phyloP scores from a whole-genome alignment of 2,888 invertebrate species.

The Drosophila subquinaria region DNA sequence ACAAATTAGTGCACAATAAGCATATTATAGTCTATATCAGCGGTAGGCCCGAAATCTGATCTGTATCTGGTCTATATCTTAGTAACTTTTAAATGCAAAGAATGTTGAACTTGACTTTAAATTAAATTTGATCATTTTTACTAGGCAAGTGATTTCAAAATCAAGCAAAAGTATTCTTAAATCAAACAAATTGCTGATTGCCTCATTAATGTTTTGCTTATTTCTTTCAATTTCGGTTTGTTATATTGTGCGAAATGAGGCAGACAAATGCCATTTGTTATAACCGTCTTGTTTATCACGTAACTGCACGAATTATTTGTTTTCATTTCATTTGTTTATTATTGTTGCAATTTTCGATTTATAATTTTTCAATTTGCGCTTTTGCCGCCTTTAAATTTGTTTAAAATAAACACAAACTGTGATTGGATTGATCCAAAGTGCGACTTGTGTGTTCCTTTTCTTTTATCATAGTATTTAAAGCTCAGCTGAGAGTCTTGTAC shows the following conservation, averaged over 20 bases:
- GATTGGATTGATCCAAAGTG: slow-evolving; percentile 37
- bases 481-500: slow-evolving; percentile 5
- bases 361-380: background rate
- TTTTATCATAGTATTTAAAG: background rate
- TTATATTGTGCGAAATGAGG: background rate
- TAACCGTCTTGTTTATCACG: slow-evolving; percentile 8
- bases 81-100: too few species aligned
- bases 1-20: slow-evolving; percentile 9
- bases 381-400: background rate
- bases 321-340: slow-evolving; percentile 26
- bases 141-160: background rate
- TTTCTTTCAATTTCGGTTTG: background rate
- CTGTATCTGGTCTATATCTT: background rate
- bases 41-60: too few species aligned
- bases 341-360: background rate
- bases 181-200: slow-evolving; percentile 7
- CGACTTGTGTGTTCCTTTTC: slow-evolving; percentile 15
- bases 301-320: slow-evolving; percentile 17
- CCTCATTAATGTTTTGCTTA: background rate
- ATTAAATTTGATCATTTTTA: background rate
- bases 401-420: slow-evolving; percentile 25
- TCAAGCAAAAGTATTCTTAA: background rate
- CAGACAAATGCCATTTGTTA: slow-evolving; percentile 13
- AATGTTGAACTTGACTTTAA: background rate
- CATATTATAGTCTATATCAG: background rate